Conservation (phyloP, 2,797 vertebrate genomes). For the Macropus fuliginosus region DNA sequence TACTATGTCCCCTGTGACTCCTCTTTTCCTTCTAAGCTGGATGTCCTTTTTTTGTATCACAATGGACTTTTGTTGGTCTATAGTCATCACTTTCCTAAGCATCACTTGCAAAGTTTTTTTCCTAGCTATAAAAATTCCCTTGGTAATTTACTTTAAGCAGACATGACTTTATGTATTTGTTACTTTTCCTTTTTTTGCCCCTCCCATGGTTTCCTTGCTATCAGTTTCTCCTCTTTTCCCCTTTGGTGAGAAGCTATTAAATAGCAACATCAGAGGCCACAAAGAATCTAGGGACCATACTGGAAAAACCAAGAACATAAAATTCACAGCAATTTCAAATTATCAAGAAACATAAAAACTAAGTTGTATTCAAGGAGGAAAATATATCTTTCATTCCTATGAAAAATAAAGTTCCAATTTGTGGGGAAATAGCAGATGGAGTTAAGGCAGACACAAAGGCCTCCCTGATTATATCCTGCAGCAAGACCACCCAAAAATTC, state of each 20-base stretch:
- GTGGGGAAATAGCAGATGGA: slow-evolving; percentile 26
- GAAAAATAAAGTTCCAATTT: slow-evolving; percentile 20
- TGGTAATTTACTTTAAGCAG: background rate
- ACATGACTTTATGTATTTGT: background rate
- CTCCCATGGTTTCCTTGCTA: slow-evolving; percentile 12
- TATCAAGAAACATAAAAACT: slow-evolving; percentile 48
- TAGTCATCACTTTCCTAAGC: background rate
- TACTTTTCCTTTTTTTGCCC: background rate
- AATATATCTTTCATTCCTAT: slow-evolving; percentile 26
- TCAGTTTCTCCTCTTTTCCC: slow-evolving; percentile 11
- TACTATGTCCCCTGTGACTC: background rate
- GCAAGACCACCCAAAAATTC: slow-evolving; percentile 62
- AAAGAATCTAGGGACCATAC: slow-evolving; percentile 7
- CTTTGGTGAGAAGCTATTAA: slow-evolving; percentile 13
- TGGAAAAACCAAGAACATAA: slow-evolving; percentile 33
- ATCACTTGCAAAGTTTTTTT: background rate
- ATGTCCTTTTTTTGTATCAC: background rate
- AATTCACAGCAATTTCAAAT: slow-evolving; percentile 56
- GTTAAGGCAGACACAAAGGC: slow-evolving; percentile 36
- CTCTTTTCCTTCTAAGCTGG: background rate
- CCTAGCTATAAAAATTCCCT: background rate
- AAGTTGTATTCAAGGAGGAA: background rate
- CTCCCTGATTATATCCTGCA: slow-evolving; percentile 26
- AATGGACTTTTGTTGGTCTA: background rate
- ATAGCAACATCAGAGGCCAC: slow-evolving; percentile 6